Evolutionary conservation across 2,113 vertebrate species (phyloP).

Genomic region (Stegastes partitus): DNA sequence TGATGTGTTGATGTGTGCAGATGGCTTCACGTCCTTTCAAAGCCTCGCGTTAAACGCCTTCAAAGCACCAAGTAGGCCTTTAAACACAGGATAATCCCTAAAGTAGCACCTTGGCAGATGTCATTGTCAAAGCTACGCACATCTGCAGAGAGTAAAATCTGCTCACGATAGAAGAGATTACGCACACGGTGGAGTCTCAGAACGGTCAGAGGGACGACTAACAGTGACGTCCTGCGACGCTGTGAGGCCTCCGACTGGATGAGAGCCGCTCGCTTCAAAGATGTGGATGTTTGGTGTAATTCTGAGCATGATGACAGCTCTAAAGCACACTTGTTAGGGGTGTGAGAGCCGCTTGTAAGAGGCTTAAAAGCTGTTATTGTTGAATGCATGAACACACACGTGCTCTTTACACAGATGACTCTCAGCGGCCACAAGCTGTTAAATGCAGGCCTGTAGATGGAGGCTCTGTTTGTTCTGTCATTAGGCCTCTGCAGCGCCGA

Average conservation of each 20-base stretch:
- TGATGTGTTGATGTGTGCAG: conserved; percentile 67
- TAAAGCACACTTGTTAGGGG: conserved; percentile 54
- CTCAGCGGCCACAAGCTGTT: conserved; percentile 5
- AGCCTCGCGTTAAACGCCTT: conserved; percentile 50
- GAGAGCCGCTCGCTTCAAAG: conserved; percentile 57
- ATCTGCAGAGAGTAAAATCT: conserved; percentile 31
- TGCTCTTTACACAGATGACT: conserved; percentile 27
- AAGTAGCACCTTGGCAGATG: conserved; percentile 68
- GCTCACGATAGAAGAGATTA: not conserved
- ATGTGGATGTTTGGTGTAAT: conserved; percentile 48
- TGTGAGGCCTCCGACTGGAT: not conserved
- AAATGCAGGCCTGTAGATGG: conserved; percentile 47
- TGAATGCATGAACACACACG: conserved; percentile 33
- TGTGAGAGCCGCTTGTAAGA: conserved; percentile 30
- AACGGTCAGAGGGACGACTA: no score
- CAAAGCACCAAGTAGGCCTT: conserved; percentile 59
- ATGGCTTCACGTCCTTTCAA: conserved; percentile 44
- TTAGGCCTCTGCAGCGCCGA: conserved; percentile 28
- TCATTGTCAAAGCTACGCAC: conserved; percentile 19
- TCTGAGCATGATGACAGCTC: conserved; percentile 70
- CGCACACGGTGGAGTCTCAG: not conserved
- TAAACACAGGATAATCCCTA: conserved; percentile 71
- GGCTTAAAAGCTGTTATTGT: conserved; percentile 67
- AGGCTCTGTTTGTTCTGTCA: conserved; percentile 62
- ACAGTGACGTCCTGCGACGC: conserved; percentile 23